Percentiles rank a stretch among this genome's conserved stretches.
Evolutionary conservation across 2,888 invertebrate species (phyloP).

Genomic region (Athetis lepigone): DNA sequence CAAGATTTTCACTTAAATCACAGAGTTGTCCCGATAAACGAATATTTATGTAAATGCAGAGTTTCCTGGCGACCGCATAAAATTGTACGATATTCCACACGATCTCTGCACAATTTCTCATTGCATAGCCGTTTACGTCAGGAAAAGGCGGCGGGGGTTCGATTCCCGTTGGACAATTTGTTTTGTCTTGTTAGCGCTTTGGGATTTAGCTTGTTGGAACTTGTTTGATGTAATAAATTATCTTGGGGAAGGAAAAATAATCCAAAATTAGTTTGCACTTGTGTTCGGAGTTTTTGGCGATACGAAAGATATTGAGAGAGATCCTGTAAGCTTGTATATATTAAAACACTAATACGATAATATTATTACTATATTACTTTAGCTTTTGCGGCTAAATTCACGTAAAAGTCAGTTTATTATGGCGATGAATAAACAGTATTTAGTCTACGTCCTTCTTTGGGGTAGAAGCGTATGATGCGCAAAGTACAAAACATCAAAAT

Average conservation of each 20-base stretch:
- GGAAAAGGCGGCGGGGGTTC: conserved; percentile 57
- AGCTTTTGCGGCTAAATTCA: no score
- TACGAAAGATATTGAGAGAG: not conserved
- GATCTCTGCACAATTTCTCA: conserved; percentile 72
- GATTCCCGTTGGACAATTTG: conserved; percentile 59
- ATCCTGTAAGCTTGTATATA: not conserved
- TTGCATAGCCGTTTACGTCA: conserved; percentile 69
- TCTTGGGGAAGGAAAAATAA: conserved; percentile 25
- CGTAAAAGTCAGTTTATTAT: no score
- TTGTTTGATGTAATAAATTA: conserved; percentile 51
- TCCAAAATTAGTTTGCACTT: conserved; percentile 29
- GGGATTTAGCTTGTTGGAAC: conserved; percentile 47
- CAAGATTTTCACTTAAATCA: conserved; percentile 79
- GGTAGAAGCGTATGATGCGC: no score
- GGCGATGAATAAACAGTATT: no score
- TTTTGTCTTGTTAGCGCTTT: conserved; percentile 57
- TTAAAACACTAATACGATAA: no score
- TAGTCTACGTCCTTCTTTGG: no score
- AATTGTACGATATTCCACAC: conserved; percentile 73
- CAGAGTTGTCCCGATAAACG: conserved; percentile 81
- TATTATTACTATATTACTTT: no score
- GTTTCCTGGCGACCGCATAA: conserved; percentile 73
- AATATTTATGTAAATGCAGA: conserved; percentile 85
- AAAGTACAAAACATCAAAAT: no score
- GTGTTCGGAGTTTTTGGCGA: not conserved